Conservation (phyloP, 1,140 invertebrate species). For the Trachelipus rathkii region DNA sequence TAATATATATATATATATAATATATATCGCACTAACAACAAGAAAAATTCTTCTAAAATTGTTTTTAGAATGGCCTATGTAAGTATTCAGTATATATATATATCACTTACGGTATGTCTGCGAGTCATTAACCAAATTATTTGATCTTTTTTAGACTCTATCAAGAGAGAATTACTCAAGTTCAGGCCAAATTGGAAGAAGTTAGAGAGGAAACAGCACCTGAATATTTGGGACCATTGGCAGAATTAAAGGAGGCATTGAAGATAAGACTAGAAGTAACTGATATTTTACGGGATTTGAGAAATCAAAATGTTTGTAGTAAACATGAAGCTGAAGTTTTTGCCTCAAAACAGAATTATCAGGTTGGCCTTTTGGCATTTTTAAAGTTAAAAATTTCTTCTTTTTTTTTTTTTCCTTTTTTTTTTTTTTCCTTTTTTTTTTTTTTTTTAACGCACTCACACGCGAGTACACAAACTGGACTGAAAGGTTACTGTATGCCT, state of each 20-base stretch:
- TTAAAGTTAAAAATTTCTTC: background rate
- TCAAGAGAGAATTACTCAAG: conserved; percentile 73
- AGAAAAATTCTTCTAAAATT: too few relatives aligned
- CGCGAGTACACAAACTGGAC: too few relatives aligned
- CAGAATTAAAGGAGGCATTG: conserved; percentile 60
- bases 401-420: background rate
- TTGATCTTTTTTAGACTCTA: conserved; percentile 62
- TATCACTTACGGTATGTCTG: too few relatives aligned
- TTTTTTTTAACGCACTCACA: too few relatives aligned
- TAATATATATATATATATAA: too few relatives aligned
- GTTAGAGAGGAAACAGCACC: conserved; percentile 74
- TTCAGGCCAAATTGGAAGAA: conserved; percentile 79
- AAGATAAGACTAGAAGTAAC: conserved; percentile 75
- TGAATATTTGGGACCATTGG: conserved; percentile 81
- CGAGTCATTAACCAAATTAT: too few relatives aligned
- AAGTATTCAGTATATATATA: too few relatives aligned
- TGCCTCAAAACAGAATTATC: conserved; percentile 79
- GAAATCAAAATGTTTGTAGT: conserved; percentile 77
- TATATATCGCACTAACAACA: too few relatives aligned
- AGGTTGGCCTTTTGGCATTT: conserved; percentile 58
- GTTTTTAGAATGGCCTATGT: too few relatives aligned
- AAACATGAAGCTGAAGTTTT: conserved; percentile 83
- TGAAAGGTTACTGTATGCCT: too few relatives aligned
- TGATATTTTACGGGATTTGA: conserved; percentile 71
- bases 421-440: conserved; percentile 7